Conservation (phyloP, 2,888 invertebrate genomes). For the Eristalis arbustorum region DNA sequence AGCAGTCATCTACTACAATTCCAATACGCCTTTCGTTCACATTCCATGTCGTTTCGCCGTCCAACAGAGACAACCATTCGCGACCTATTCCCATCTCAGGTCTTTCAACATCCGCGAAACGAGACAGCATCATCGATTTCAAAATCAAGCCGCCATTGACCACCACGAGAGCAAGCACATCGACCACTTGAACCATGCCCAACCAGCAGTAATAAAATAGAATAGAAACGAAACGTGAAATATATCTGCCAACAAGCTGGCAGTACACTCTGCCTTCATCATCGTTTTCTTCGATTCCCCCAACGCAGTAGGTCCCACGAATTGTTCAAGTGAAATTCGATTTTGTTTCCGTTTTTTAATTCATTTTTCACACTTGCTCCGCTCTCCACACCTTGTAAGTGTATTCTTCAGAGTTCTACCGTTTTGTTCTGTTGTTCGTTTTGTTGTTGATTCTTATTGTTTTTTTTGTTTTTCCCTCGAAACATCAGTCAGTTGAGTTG, state of each 20-base stretch:
- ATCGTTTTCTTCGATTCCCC: conserved; percentile 55
- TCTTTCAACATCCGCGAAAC: neutral
- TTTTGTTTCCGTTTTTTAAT: conserved; percentile 59
- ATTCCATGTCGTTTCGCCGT: neutral
- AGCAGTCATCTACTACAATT: conserved; percentile 21
- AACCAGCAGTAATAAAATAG: neutral
- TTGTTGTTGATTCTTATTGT: neutral
- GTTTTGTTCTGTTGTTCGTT: neutral
- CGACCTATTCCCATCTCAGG: neutral
- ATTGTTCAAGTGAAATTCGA: conserved; percentile 68
- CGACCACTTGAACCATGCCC: conserved; percentile 25
- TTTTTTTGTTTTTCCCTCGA: neutral
- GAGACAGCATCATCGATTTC: conserved; percentile 40
- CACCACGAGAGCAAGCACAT: conserved; percentile 15
- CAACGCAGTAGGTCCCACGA: conserved; percentile 61
- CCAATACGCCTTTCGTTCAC: neutral
- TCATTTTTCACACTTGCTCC: conserved; percentile 48
- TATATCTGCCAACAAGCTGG: conserved; percentile 4
- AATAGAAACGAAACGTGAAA: conserved; percentile 17
- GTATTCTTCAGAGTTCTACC: neutral
- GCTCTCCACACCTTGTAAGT: conserved; percentile 20
- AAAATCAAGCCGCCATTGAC: conserved; percentile 54
- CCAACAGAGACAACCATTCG: neutral
- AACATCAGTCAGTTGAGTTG: neutral
- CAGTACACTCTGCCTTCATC: conserved; percentile 51